Percentiles rank a stretch among this genome's conserved stretches.
phyloP scores from a whole-genome alignment of 2,113 vertebrate species.

The Chamaetylas fuelleborni region DNA sequence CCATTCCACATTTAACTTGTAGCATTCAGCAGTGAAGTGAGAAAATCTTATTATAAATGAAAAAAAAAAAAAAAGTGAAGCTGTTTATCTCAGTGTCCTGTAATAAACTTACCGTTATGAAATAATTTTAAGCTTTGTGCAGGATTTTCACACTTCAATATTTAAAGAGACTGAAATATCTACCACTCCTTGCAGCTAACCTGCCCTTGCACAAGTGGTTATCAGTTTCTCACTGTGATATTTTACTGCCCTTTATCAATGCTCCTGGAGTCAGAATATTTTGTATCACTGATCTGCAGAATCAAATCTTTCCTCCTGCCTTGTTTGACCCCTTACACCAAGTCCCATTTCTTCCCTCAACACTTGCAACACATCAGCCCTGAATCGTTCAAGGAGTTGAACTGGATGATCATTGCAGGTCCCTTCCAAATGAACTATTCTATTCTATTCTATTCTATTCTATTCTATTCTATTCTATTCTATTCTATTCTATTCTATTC shows the following conservation, averaged over 20 bases:
- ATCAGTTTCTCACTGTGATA: neutral
- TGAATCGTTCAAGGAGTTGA: neutral
- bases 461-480: neutral
- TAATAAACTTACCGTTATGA: neutral
- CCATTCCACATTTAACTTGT: neutral
- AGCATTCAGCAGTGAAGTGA: neutral
- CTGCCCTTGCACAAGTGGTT: neutral
- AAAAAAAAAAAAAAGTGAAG: neutral
- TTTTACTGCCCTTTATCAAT: neutral
- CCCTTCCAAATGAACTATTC: neutral
- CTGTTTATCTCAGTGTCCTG: neutral
- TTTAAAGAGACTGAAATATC: neutral
- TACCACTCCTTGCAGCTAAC: neutral
- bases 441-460: neutral
- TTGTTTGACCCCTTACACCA: neutral
- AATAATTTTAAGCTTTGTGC: neutral
- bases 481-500: neutral
- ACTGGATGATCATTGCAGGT: neutral
- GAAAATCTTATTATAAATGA: neutral
- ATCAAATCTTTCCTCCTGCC: neutral
- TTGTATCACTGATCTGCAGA: neutral
- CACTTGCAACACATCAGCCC: neutral
- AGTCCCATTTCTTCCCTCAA: neutral
- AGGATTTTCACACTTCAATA: neutral
- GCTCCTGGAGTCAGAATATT: neutral